These are phyloP conservation scores for Anneissia japonica DNA, from an alignment of 35 echinoderm and acorn worm genomes.

Conservation along the genomic window DNA sequence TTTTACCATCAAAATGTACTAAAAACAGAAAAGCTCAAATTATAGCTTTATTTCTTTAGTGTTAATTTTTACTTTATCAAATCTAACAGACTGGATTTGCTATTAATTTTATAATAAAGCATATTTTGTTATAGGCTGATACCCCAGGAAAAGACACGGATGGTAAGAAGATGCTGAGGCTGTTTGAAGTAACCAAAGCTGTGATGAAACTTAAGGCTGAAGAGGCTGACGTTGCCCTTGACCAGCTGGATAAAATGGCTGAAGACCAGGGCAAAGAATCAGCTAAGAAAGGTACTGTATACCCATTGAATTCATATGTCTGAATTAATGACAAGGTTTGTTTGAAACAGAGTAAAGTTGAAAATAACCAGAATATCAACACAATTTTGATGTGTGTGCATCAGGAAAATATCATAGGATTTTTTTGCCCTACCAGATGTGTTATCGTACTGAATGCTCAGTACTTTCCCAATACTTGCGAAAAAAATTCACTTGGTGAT, in stretches of 20 bases:
- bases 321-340: constrained; percentile 2
- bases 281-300: constrained; percentile 79
- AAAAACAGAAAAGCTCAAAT: too few species aligned
- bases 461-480: too few species aligned
- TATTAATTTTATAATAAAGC: neutral
- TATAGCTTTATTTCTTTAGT: too few species aligned
- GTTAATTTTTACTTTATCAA: neutral
- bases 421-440: too few species aligned
- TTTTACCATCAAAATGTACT: neutral
- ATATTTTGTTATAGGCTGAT: neutral
- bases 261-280: constrained; percentile 70
- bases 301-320: neutral
- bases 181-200: constrained; percentile 73
- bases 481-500: too few species aligned
- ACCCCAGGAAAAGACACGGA: constrained; percentile 40
- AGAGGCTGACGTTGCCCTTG: constrained; percentile 63
- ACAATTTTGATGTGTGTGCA: too few species aligned
- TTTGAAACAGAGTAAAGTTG: too few species aligned
- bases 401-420: too few species aligned
- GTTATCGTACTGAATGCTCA: too few species aligned
- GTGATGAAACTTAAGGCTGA: constrained; percentile 79
- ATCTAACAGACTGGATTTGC: too few species aligned
- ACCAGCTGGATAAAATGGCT: constrained; percentile 84
- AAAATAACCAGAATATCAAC: neutral
- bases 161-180: constrained; percentile 39